These are phyloP conservation scores for Gymnocephalus cernua DNA, from an alignment of 2,113 vertebrate species.

Conservation along the genomic window DNA sequence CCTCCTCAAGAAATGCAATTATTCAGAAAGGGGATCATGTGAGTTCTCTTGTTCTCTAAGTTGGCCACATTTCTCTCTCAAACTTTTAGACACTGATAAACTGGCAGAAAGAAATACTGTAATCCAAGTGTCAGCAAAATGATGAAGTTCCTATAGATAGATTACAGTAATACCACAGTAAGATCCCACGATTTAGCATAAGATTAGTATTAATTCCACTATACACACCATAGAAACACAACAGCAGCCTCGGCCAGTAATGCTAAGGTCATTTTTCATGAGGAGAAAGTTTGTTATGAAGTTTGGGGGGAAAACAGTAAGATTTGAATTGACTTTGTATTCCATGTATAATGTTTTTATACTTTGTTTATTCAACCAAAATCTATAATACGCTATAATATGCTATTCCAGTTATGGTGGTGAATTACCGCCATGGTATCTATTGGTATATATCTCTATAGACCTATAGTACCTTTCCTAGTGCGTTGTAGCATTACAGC, in stretches of 20 bases:
- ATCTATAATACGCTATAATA: not conserved
- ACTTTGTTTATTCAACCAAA: not conserved
- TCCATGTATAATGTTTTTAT: not conserved
- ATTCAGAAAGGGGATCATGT: conserved; percentile 78
- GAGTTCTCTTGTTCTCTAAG: conserved; percentile 58
- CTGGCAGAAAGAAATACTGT: conserved; percentile 13
- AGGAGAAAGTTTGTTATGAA: not conserved
- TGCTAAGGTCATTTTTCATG: not conserved
- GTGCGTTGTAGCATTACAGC: not conserved
- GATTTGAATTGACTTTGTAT: not conserved
- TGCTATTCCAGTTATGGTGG: not conserved
- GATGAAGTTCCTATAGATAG: not conserved
- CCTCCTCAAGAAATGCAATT: conserved; percentile 78
- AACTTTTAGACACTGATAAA: conserved; percentile 22
- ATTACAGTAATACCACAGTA: not conserved
- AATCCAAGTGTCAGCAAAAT: not conserved
- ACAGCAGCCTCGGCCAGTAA: not conserved
- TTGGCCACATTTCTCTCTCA: conserved; percentile 35
- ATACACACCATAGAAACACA: not conserved
- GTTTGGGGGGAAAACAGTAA: not conserved
- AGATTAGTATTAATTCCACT: not conserved
- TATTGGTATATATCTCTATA: not conserved
- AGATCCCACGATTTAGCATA: not conserved
- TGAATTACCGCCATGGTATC: not conserved
- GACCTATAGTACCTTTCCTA: fast-evolving